phyloP scores from a whole-genome alignment of 2,888 invertebrate species.

The Tetrapedia diversipes region DNA sequence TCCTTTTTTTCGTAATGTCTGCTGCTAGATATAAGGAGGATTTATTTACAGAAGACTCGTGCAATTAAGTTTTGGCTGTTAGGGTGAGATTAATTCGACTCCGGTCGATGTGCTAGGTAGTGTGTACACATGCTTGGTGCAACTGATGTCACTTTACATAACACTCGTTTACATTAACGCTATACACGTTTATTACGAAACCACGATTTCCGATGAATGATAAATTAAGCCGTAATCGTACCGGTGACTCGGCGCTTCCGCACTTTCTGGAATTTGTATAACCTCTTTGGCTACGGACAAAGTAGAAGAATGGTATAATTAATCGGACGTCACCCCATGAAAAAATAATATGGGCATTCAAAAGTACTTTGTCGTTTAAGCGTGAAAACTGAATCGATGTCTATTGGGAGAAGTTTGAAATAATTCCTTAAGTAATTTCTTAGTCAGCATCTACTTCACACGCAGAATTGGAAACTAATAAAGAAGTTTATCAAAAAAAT shows the following conservation, averaged over 20 bases:
- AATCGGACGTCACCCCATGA: not conserved
- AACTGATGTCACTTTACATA: not conserved
- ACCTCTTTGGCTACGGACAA: not conserved
- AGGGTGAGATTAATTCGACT: not conserved
- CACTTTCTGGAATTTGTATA: no score
- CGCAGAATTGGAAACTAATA: no score
- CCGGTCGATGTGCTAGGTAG: not conserved
- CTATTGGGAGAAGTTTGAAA: not conserved
- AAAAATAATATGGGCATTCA: not conserved
- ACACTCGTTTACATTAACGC: not conserved
- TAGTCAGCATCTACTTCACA: no score
- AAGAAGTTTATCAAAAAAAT: no score
- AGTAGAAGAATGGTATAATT: not conserved
- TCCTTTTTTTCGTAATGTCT: not conserved
- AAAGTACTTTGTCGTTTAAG: not conserved
- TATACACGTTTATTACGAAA: not conserved
- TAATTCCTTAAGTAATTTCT: no score
- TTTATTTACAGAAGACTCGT: not conserved
- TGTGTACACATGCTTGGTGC: not conserved
- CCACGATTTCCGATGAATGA: not conserved
- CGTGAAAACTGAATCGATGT: not conserved
- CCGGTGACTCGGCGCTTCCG: not conserved
- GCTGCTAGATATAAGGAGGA: no score
- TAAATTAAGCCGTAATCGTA: not conserved
- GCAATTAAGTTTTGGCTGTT: not conserved